Conservation (phyloP, 2,888 invertebrate genomes). For the Hydropsyche betteni region DNA sequence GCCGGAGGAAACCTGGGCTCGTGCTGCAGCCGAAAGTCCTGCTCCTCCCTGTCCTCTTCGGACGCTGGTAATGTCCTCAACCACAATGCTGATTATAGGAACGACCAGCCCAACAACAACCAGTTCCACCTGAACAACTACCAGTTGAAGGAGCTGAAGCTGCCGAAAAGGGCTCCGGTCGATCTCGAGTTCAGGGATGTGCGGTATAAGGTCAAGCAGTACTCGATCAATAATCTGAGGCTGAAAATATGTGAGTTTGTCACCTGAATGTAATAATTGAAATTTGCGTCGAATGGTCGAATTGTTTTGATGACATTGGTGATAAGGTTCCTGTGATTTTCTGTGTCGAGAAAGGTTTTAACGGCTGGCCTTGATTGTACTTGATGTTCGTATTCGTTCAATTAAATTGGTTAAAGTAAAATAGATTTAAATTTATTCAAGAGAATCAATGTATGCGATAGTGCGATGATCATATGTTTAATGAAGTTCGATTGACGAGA, state of each 20-base stretch:
- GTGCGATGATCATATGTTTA: too few relatives aligned
- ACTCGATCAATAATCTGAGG: conserved; percentile 67
- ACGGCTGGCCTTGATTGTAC: too few relatives aligned
- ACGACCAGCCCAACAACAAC: conserved; percentile 46
- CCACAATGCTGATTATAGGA: conserved; percentile 22
- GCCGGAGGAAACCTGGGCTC: conserved; percentile 9
- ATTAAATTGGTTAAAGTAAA: too few relatives aligned
- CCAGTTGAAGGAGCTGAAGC: conserved; percentile 45
- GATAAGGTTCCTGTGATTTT: too few relatives aligned
- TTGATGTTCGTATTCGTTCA: too few relatives aligned
- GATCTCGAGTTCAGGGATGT: conserved; percentile 76
- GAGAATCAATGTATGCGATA: too few relatives aligned
- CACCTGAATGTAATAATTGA: neutral
- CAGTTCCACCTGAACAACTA: conserved; percentile 47
- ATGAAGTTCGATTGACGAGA: too few relatives aligned
- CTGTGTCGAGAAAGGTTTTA: too few relatives aligned
- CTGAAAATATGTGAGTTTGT: conserved; percentile 63
- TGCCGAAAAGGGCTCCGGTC: conserved; percentile 66
- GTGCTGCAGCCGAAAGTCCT: conserved; percentile 48
- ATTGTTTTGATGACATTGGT: too few relatives aligned
- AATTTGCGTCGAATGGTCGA: too few relatives aligned
- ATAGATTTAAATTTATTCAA: too few relatives aligned
- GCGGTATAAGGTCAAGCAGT: conserved; percentile 69
- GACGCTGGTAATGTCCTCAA: conserved; percentile 23
- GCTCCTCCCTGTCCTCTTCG: conserved; percentile 44